Evolutionary conservation across 1,140 invertebrate species (phyloP).

Genomic region (Melitaea cinxia): DNA sequence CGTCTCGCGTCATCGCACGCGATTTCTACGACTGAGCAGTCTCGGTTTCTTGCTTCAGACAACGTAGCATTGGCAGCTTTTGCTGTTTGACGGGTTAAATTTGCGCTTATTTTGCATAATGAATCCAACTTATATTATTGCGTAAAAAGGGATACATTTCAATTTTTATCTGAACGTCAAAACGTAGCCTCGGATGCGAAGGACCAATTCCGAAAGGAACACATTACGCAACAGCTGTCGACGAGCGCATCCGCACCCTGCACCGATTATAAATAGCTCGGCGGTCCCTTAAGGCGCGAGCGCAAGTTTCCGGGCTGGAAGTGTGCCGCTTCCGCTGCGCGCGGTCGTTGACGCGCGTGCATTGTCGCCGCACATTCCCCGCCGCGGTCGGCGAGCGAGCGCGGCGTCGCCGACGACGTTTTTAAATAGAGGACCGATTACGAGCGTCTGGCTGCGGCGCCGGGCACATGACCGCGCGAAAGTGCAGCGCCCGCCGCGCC

Average conservation of each 20-base stretch:
- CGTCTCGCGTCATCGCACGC: slow-evolving; percentile 37
- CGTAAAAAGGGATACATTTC: no score
- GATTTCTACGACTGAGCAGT: slow-evolving; percentile 33
- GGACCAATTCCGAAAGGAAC: slow-evolving; percentile 55
- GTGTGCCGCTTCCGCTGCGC: slow-evolving; percentile 76
- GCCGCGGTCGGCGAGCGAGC: slow-evolving; percentile 46
- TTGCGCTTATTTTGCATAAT: background rate
- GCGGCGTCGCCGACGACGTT: slow-evolving; percentile 63
- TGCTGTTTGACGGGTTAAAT: background rate
- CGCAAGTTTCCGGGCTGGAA: slow-evolving; percentile 79
- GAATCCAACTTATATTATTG: background rate
- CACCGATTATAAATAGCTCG: slow-evolving; percentile 70
- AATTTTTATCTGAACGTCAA: no score
- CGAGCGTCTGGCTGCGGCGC: slow-evolving; percentile 74
- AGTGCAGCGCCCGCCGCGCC: slow-evolving; percentile 76
- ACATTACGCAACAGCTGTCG: slow-evolving; percentile 56
- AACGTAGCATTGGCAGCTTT: slow-evolving; percentile 7
- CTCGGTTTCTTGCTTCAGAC: slow-evolving; percentile 26
- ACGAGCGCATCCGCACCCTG: slow-evolving; percentile 50
- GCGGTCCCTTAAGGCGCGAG: slow-evolving; percentile 77
- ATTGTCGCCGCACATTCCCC: slow-evolving; percentile 75
- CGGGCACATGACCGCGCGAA: slow-evolving; percentile 75
- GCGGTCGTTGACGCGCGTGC: slow-evolving; percentile 77
- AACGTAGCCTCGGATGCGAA: slow-evolving; percentile 7
- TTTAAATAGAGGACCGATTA: slow-evolving; percentile 79